These are phyloP conservation scores for Neomonachus schauinslandi DNA, from an alignment of 2,113 vertebrate species.

Conservation along the genomic window DNA sequence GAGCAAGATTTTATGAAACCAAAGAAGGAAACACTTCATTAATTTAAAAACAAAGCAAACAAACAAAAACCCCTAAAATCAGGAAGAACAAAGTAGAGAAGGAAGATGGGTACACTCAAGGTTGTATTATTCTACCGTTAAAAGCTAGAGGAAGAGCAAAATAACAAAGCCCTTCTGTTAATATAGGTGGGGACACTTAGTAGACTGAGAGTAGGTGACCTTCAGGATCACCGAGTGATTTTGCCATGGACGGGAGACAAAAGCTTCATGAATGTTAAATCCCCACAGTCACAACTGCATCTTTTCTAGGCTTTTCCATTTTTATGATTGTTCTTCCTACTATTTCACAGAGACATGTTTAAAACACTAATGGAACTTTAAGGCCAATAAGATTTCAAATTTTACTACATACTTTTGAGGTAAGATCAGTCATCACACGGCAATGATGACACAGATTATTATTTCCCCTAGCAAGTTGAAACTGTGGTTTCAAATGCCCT, in stretches of 20 bases:
- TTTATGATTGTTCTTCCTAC: neutral
- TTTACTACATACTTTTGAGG: neutral
- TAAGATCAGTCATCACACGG: neutral
- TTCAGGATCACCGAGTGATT: neutral
- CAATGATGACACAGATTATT: neutral
- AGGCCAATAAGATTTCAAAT: neutral
- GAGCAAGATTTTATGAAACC: conserved; percentile 11
- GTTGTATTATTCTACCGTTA: neutral
- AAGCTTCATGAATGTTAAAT: neutral
- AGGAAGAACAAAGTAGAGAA: neutral
- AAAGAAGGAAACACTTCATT: neutral
- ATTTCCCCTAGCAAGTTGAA: neutral
- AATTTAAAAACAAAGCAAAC: neutral
- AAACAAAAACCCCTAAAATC: neutral
- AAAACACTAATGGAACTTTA: neutral
- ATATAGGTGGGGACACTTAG: neutral
- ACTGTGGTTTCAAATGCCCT: neutral
- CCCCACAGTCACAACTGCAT: neutral
- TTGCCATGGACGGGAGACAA: neutral
- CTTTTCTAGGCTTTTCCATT: neutral
- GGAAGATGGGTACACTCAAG: neutral
- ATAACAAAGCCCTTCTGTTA: neutral
- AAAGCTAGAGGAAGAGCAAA: neutral
- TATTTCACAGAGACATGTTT: neutral
- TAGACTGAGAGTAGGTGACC: neutral